Evolutionary conservation across 2,797 vertebrate species (phyloP).

Genomic region (Scyliorhinus canicula): DNA sequence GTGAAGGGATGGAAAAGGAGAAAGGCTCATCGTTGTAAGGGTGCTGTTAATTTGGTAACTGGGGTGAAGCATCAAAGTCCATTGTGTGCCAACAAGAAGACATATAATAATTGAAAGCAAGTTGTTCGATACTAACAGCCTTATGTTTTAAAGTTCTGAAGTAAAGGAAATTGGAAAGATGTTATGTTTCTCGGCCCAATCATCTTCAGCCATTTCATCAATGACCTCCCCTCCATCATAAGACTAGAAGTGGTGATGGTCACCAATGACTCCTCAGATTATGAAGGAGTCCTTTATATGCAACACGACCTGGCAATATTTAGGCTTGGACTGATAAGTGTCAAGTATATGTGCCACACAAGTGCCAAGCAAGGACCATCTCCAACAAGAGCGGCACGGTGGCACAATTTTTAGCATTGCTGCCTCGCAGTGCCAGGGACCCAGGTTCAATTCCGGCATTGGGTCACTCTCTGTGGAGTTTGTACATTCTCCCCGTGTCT

Average conservation of each 20-base stretch:
- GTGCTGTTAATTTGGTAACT: not conserved
- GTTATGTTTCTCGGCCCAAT: not conserved
- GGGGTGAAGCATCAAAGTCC: not conserved
- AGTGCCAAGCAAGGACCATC: not conserved
- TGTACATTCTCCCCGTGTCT: no score
- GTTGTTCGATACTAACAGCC: not conserved
- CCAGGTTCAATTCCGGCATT: no score
- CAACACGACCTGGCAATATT: no score
- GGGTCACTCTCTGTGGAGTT: no score
- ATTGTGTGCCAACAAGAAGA: conserved; percentile 7
- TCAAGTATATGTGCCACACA: no score
- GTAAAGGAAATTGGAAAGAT: not conserved
- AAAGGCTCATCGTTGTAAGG: not conserved
- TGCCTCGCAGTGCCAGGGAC: no score
- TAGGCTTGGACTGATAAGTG: no score
- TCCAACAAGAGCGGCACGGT: no score
- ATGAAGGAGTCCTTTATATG: no score
- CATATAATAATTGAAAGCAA: not conserved
- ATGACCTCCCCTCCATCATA: not conserved
- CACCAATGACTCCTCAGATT: no score
- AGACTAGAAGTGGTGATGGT: no score
- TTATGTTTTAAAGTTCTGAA: not conserved
- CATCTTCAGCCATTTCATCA: not conserved
- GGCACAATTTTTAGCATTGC: no score
- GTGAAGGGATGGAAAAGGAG: not conserved